phyloP scores from a whole-genome alignment of 2,888 invertebrate species.

The Drosophila meridiana region DNA sequence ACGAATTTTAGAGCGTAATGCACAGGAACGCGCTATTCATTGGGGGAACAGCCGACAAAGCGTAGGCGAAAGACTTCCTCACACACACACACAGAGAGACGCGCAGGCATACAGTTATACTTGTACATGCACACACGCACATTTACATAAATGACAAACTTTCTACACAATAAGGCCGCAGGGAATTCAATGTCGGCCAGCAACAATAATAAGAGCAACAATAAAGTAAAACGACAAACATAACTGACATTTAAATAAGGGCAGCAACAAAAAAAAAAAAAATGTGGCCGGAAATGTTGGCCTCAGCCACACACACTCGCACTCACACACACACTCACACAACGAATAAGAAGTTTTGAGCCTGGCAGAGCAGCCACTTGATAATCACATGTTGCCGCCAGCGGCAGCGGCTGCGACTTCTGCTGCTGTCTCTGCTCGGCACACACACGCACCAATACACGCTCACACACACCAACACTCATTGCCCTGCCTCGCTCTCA shows the following conservation, averaged over 20 bases:
- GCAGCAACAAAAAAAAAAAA: conserved; percentile 21
- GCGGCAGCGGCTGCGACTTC: neutral
- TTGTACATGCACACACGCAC: neutral
- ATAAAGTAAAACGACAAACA: conserved; percentile 59
- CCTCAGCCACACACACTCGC: conserved; percentile 20
- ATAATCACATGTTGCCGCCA: conserved; percentile 68
- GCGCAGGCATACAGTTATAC: neutral
- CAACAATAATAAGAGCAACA: conserved; percentile 29
- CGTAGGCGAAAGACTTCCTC: conserved; percentile 1
- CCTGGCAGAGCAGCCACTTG: conserved; percentile 37
- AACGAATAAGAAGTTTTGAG: conserved; percentile 22
- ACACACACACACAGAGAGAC: neutral
- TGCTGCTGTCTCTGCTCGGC: conserved; percentile 6
- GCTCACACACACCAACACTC: neutral
- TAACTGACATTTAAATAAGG: conserved; percentile 70
- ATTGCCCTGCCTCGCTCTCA: neutral
- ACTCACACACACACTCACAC: conserved; percentile 9
- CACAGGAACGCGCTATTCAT: neutral
- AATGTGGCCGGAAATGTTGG: conserved; percentile 50
- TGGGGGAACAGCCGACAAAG: neutral
- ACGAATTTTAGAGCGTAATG: neutral
- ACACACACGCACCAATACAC: neutral
- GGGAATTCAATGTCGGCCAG: conserved; percentile 44
- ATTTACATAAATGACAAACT: conserved; percentile 39
- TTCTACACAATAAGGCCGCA: conserved; percentile 43